Evolutionary conservation across 2,888 invertebrate species (phyloP), one percentile per base, ranked within the genome.

Genomic region (Sinopyrophorus schimmeli): DNA sequence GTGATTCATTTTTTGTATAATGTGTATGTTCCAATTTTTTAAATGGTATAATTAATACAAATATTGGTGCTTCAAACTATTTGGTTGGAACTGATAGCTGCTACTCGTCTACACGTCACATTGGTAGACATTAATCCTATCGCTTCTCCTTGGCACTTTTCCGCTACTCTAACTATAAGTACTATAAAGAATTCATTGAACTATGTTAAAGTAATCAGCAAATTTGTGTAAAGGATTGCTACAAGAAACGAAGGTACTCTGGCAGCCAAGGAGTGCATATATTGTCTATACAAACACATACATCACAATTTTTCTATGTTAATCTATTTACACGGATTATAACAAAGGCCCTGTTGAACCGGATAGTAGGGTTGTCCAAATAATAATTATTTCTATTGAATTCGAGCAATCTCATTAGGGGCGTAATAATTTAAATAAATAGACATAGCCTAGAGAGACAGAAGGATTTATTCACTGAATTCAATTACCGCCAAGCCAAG

Each of bases 401-500:
- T n/a, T n/a, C n/a, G 27, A 27, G 2, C 27, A 11, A n/a, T 20
- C 5, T 21, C 34, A 21, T 21, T 14, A 17, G 18, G 28, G 30
- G 35, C 14, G 37, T 42, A 56, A 54, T 56, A 56, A 56, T 56
- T 56, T 56, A 56, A 55, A 54, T 40, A 40, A 46, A 51, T 52
- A 47, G 44, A 58, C 43, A 55, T 34, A 52, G 51, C 49, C 51
- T 50, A 48, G 38, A 54, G 47, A 54, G 54, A 46, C 38, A 46
- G 41, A 60, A 59, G 59, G 56, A 54, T 30, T 32, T 7, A 17
- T 1, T 11, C 10, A n/a, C n/a, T n/a, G 21, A 32, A 31, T 27
- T 50, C 55, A 62, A 68, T 67, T 70, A 59, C 70, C 66, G 48
- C 76, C 77, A 68, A 98, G 81, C 97, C 97, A 99, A 39, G 91